phyloP scores from a whole-genome alignment of 1,140 invertebrate genomes.

The Lordiphosa clarofinis region DNA sequence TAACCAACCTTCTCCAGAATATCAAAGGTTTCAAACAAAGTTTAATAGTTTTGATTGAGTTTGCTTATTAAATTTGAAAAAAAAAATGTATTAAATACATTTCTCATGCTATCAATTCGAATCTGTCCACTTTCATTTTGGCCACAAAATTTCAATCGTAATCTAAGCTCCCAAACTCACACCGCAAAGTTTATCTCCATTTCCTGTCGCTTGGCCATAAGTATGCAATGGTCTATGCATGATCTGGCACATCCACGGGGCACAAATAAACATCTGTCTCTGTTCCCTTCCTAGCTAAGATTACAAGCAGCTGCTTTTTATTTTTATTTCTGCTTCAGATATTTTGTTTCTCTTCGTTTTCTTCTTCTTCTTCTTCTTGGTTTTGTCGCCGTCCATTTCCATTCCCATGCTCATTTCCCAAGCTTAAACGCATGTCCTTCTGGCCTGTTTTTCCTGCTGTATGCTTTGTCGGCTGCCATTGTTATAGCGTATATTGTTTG shows the following conservation, averaged over 20 bases:
- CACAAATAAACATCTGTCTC: constrained; percentile 3
- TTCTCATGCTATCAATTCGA: too few relatives aligned
- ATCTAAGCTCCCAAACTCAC: too few relatives aligned
- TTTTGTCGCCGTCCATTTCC: background rate
- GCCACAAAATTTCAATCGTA: too few relatives aligned
- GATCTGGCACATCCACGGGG: constrained; percentile 4
- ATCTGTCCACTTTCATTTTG: too few relatives aligned
- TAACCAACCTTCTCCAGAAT: too few relatives aligned
- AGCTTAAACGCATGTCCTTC: constrained; percentile 44
- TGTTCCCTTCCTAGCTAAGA: constrained; percentile 3
- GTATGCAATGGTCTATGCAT: constrained; percentile 8
- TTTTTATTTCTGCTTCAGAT: constrained; percentile 33
- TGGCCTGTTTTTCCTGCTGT: constrained; percentile 43
- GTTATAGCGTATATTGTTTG: constrained; percentile 55
- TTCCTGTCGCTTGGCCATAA: constrained; percentile 1
- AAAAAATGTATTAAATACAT: too few relatives aligned
- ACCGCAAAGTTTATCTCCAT: too few relatives aligned
- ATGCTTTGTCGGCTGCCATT: constrained; percentile 54
- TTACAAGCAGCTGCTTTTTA: constrained; percentile 48
- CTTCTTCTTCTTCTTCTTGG: constrained; percentile 14
- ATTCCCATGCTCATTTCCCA: background rate
- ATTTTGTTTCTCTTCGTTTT: constrained; percentile 6
- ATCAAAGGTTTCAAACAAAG: too few relatives aligned
- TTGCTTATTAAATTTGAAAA: too few relatives aligned
- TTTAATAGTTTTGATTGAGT: too few relatives aligned